Base-by-base conservation (phyloP, 2,113 vertebrate genomes). In the Hypanus sabinus region DNA sequence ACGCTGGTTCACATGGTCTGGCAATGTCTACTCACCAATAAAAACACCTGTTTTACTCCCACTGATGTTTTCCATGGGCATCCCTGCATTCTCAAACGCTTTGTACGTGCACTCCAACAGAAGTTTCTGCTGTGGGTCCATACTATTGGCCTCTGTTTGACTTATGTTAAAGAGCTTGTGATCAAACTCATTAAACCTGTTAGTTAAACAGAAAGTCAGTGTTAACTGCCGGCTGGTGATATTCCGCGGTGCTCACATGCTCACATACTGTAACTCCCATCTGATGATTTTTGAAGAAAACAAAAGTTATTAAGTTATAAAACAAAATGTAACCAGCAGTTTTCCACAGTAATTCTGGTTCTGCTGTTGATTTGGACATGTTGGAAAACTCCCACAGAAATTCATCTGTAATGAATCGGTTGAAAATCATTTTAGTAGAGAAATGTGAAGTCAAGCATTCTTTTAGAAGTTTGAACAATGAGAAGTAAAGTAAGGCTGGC, bases 61-160 rank as follows among this genome's bases (percentile, higher is more conserved):
- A 94, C 96, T 97, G 94, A 97, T 94, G 93, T 94, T 95, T 95
- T 98, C 97, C 94, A 95, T 94, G 1, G 97, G 94, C 4, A 97
- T 94, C 30, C 96, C 97, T 65, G 97, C 96, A 95, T 97, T 97
- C 93, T 98, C 97, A 94, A 98, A 94, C 5, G 97, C 97, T 94
- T 97, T 97, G 95, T 97, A 98, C 0, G 97, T 95, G 57, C 97
- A 98, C 95, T 97, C 96, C 11, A 97, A 94, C 57, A 98, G 96
- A 30, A 98, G 96, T 94, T 98, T 98, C 93, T 98, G 97, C 93
- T 97, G 97, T 0, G 97, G 97, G 95, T 98, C 97, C 97, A 97
- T 97, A 77, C 94, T 95, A 71, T 97, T 95, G 6, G 96, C 96
- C 95, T 98, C 97, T 27, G 93, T 95, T 36, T 97, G 96, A 33